These are phyloP conservation scores for Pyrocephalus nanus DNA, from an alignment of 2,797 vertebrate genomes.

Conservation along the genomic window DNA sequence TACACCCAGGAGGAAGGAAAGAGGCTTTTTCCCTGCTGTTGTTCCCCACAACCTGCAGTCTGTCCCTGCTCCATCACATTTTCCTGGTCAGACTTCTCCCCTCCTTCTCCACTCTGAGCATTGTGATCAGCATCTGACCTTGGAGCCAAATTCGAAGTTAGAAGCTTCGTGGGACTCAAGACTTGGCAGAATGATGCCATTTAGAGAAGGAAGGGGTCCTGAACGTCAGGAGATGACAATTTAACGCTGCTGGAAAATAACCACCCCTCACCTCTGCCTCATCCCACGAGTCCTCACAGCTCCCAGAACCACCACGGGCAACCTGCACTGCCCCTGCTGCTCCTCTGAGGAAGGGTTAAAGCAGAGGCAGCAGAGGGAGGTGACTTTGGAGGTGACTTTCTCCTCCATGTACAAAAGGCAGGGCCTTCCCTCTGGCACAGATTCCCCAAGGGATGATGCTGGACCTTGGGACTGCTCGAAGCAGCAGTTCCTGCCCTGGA, in stretches of 20 bases:
- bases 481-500: neutral
- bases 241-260: neutral
- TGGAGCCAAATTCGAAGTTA: neutral
- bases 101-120: neutral
- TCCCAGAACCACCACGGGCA: neutral
- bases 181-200: neutral
- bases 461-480: no score
- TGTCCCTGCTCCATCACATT: fast-evolving
- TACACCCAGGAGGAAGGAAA: neutral
- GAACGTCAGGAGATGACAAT: neutral
- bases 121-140: neutral
- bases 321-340: neutral
- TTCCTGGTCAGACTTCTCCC: neutral
- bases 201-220: neutral
- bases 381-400: neutral
- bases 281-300: fast-evolving
- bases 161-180: neutral
- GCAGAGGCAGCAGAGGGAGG: neutral
- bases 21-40: neutral
- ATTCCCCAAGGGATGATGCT: neutral
- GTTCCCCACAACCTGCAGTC: neutral
- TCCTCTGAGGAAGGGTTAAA: neutral
- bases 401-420: neutral
- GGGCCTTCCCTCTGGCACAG: neutral
- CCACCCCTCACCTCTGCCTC: neutral